Conservation (phyloP, 1,140 invertebrate species). For the Bombus fervidus region DNA sequence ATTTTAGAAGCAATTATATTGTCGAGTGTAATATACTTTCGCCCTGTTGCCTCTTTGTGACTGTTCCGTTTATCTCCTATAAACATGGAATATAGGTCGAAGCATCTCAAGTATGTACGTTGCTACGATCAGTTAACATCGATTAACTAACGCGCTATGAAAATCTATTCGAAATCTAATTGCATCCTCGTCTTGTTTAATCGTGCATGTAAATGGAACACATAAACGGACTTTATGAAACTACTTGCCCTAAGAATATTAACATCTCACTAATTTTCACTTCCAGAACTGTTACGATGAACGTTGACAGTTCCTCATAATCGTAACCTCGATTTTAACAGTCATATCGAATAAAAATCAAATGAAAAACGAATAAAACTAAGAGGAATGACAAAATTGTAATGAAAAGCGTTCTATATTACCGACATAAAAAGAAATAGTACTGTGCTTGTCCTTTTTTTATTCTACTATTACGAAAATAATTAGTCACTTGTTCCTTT, state of each 20-base stretch:
- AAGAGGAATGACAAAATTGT: too few species aligned
- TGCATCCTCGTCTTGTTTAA: not conserved
- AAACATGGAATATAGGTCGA: constrained; percentile 21
- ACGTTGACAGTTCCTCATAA: too few species aligned
- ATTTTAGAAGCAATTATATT: not conserved
- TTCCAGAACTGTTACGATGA: not conserved
- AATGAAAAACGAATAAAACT: not conserved
- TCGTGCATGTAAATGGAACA: not conserved
- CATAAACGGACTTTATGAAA: not conserved
- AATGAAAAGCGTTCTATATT: not conserved
- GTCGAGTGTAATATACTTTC: constrained; percentile 3
- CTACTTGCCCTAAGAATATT: not conserved
- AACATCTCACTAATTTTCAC: not conserved
- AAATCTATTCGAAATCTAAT: constrained; percentile 58
- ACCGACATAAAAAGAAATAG: not conserved
- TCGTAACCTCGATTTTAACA: too few species aligned
- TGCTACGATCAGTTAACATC: constrained; percentile 64
- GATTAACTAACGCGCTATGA: constrained; percentile 63
- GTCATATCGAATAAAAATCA: too few species aligned
- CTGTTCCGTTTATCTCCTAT: not conserved
- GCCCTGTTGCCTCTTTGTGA: not conserved
- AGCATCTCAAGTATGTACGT: constrained; percentile 43
- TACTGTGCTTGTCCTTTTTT: not conserved
- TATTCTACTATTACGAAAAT: not conserved
- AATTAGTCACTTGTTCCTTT: too few species aligned